phyloP scores from a whole-genome alignment of 2,888 invertebrate species.

The Nephrotoma guestfalica region DNA sequence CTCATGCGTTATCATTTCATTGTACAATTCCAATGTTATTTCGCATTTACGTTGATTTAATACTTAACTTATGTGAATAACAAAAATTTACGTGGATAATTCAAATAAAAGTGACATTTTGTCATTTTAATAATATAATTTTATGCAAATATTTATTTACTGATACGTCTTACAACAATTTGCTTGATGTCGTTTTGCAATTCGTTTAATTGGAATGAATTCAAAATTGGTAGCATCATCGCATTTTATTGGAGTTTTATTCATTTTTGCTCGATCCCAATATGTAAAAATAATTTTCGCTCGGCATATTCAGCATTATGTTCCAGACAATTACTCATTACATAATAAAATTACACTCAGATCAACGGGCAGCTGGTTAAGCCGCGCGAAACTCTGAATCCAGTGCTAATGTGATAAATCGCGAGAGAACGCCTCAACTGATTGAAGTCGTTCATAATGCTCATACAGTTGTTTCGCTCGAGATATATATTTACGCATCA shows the following conservation, averaged over 20 bases:
- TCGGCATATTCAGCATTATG: no score
- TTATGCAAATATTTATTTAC: background rate
- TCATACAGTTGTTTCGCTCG: no score
- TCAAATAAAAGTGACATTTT: background rate
- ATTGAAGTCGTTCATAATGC: no score
- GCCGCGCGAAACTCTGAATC: no score
- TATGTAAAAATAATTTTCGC: no score
- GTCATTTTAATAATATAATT: background rate
- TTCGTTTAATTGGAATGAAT: background rate
- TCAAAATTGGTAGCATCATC: background rate
- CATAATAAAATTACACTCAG: no score
- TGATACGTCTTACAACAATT: background rate
- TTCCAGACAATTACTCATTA: no score
- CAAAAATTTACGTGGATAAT: no score
- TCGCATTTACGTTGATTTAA: background rate
- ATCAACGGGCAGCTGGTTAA: no score
- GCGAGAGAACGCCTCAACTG: no score
- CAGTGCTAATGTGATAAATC: no score
- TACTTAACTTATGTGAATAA: background rate
- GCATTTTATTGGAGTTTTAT: background rate
- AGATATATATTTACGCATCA: no score
- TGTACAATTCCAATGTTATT: background rate
- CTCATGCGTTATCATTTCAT: background rate
- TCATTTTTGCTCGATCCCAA: background rate
- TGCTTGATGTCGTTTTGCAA: background rate